Evolutionary conservation across 2,797 vertebrate genomes (phyloP), one percentile per base, ranked within the genome.

Genomic region (Phaenicophaeus curvirostris): DNA sequence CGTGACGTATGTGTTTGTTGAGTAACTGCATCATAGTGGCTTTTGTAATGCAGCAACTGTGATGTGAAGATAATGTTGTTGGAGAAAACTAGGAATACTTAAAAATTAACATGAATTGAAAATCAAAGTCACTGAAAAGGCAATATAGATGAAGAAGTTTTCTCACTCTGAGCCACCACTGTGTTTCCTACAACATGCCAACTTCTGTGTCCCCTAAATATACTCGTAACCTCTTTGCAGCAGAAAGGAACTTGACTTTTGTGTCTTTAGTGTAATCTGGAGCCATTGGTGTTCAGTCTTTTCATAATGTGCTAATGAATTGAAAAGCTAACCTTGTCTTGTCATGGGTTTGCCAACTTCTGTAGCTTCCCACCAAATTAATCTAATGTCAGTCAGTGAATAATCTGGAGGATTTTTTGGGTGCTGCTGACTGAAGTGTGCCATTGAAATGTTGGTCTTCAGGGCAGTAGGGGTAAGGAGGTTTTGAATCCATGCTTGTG

Each of bases 11-110:
- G 30, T 74, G 53, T 87, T 55, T 46, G 37, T 77, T 85, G 75
- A 89, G 72, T 91, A 66, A 92, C 54, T 63, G 62, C 76, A 65
- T 76, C 17, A 13, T 35, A 78, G 89, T 61, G 67, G 62, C 83
- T 95, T 94, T 71, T 89, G 53, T 88, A 90, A 86, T 51, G 44
- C 67, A 75, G 1, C 88, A 90, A 63, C 67, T 85, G 51, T 82
- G 48, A 67, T 85, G 59, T 76, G n/a, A 54, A 82, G 73, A 44
- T 39, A 84, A 84, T 15, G 51, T 86, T 76, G 63, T 41, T 84
- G 91, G 50, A 86, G 83, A 81, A 93, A 86, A 88, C 23, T 30
- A 48, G 65, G 68, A 58, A 75, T 55, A 69, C 28, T 83, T 87
- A 39, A 57, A 74, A 76, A 16, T 88, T 59, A 74, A 30, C 44